Percentiles rank a stretch among this genome's conserved stretches.
Evolutionary conservation across 2,888 invertebrate species (phyloP).

Genomic region (Harmothoe impar): DNA sequence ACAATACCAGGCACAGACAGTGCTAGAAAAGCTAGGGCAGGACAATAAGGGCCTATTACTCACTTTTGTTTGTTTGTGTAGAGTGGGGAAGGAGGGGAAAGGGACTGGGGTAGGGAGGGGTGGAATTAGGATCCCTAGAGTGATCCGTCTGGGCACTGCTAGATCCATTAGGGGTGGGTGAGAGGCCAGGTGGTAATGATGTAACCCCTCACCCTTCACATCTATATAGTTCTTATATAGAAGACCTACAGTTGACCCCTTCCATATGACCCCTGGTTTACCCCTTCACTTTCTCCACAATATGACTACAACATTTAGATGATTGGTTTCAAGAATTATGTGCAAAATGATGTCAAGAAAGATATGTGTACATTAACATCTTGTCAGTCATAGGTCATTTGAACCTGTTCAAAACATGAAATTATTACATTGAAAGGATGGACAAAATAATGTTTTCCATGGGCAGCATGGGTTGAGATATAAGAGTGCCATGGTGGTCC

Average conservation of each 20-base stretch:
- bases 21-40: not conserved
- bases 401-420: too few species aligned
- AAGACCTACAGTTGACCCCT: not conserved
- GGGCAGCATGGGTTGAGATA: too few species aligned
- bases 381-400: too few species aligned
- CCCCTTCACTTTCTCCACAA: not conserved
- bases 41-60: constrained; percentile 30
- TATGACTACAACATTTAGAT: too few species aligned
- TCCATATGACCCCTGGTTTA: not conserved
- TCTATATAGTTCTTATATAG: not conserved
- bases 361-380: too few species aligned
- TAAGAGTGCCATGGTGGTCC: too few species aligned
- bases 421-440: too few species aligned
- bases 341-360: too few species aligned
- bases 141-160: not conserved
- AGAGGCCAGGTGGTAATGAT: constrained; percentile 36
- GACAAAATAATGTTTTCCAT: too few species aligned
- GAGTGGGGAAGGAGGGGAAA: not conserved
- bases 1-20: constrained; percentile 5
- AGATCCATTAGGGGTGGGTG: not conserved
- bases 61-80: constrained; percentile 39
- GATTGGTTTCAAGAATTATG: too few species aligned
- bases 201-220: not conserved
- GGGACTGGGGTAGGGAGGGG: not conserved
- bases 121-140: not conserved